Evolutionary conservation across 1,140 invertebrate species (phyloP).

Genomic region (Apis florea): DNA sequence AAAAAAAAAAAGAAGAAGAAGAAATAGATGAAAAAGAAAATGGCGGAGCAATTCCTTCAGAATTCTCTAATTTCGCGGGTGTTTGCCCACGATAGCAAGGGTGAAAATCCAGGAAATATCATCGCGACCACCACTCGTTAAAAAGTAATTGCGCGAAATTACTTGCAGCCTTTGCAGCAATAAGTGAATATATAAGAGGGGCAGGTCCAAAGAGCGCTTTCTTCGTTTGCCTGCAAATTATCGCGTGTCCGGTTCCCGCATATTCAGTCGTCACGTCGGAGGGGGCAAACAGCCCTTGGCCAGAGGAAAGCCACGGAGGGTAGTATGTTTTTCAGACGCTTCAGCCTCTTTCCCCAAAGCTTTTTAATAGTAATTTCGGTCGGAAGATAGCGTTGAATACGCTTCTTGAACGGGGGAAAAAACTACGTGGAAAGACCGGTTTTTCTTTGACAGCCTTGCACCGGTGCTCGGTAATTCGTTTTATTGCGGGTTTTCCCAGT

Average conservation of each 20-base stretch:
- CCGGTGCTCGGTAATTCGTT: no score
- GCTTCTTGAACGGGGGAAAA: not conserved
- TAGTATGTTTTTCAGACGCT: not conserved
- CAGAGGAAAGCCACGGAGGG: not conserved
- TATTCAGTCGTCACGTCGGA: not conserved
- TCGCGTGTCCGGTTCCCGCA: not conserved
- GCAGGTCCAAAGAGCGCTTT: not conserved
- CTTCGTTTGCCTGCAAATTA: not conserved
- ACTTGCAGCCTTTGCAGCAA: not conserved
- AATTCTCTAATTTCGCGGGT: not conserved
- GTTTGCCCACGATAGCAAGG: not conserved
- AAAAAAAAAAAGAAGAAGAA: no score
- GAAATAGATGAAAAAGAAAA: no score
- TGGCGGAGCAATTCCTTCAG: not conserved
- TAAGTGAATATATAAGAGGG: not conserved
- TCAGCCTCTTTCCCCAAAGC: no score
- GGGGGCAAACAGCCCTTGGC: not conserved
- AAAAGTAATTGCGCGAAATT: slow-evolving; percentile 7
- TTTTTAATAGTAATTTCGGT: not conserved
- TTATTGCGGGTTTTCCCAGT: no score
- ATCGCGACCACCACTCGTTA: not conserved
- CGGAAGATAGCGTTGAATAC: not conserved
- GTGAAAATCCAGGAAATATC: not conserved
- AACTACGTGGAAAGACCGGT: no score
- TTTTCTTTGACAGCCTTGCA: not conserved